Evolutionary conservation across 1,140 invertebrate genomes (phyloP).

Genomic region (Pseudomyrmex gracilis): DNA sequence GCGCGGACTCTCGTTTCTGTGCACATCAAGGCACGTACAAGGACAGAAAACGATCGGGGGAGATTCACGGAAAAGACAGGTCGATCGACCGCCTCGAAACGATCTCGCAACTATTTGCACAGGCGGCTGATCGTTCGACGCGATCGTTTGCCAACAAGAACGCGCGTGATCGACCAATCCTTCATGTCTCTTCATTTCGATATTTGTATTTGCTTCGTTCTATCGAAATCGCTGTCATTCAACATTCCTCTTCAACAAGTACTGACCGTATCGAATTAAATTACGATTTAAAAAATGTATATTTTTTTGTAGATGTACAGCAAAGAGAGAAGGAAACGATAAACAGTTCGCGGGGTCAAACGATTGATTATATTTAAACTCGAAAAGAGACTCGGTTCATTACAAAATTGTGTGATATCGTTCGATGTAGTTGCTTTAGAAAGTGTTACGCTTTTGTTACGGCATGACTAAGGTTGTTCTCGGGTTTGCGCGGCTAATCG

Average conservation of each 20-base stretch:
- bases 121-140: conserved; percentile 37
- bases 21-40: conserved; percentile 34
- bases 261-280: neutral
- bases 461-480: neutral
- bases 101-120: conserved; percentile 52
- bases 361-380: neutral
- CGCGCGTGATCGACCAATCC: conserved; percentile 31
- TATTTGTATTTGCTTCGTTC: neutral
- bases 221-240: neutral
- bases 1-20: conserved; percentile 32
- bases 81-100: conserved; percentile 49
- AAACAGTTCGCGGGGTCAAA: neutral
- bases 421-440: neutral
- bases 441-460: conserved; percentile 13
- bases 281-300: neutral
- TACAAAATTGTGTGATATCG: no score
- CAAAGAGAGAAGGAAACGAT: neutral
- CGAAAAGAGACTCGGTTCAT: neutral
- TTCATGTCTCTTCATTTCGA: neutral
- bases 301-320: neutral
- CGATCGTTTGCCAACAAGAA: conserved; percentile 16
- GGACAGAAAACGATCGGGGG: neutral
- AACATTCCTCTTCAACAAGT: no score
- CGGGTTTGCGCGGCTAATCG: conserved; percentile 68
- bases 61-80: neutral